Percentiles rank a stretch among this genome's conserved stretches.
Evolutionary conservation across 2,888 invertebrate genomes (phyloP).

Genomic region (Tetragnatha montana): DNA sequence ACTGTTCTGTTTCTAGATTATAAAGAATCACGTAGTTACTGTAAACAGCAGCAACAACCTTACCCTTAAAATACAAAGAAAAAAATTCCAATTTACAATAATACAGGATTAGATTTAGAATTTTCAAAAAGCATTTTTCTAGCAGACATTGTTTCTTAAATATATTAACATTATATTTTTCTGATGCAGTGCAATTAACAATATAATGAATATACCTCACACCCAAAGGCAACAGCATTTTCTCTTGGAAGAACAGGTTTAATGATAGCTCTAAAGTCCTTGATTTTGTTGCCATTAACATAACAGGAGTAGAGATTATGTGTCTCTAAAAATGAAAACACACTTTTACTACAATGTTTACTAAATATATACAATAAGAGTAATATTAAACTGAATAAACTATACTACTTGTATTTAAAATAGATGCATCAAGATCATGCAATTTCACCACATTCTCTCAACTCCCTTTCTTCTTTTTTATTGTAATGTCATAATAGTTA

Average conservation of each 20-base stretch:
- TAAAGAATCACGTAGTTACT: conserved; percentile 28
- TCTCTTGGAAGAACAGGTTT: conserved; percentile 49
- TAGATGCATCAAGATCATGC: too few species aligned
- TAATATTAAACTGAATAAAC: too few species aligned
- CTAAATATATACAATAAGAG: neutral
- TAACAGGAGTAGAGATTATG: conserved; percentile 39
- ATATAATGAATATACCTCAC: conserved; percentile 31
- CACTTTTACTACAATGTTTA: neutral
- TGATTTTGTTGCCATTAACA: neutral
- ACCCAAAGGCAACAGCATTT: conserved; percentile 50
- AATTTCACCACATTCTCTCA: too few species aligned
- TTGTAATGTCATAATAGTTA: too few species aligned
- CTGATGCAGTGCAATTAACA: neutral
- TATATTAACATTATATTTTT: too few species aligned
- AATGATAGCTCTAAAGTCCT: neutral
- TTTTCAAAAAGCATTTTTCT: neutral
- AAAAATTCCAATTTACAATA: neutral
- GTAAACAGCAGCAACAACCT: conserved; percentile 41
- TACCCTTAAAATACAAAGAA: conserved; percentile 27
- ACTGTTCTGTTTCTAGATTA: conserved; percentile 3
- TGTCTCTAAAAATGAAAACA: conserved; percentile 36
- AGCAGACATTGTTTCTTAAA: too few species aligned
- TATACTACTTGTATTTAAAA: too few species aligned
- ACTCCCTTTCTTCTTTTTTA: too few species aligned
- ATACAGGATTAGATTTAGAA: neutral